Evolutionary conservation across 2,113 vertebrate species (phyloP).

Genomic region (Sorex fumeus): DNA sequence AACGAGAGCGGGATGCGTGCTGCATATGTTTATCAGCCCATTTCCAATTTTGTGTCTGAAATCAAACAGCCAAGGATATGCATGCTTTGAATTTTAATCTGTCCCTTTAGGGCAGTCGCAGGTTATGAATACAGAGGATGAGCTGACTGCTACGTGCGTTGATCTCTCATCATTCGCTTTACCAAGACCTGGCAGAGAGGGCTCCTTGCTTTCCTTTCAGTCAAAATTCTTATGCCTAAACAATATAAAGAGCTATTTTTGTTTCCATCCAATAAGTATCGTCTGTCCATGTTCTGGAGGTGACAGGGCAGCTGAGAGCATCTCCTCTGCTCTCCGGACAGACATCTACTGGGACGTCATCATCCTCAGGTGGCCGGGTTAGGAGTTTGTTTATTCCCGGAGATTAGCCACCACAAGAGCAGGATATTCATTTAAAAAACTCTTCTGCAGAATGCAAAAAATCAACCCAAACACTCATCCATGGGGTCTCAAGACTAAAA

Average conservation of each 20-base stretch:
- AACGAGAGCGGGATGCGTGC: slow-evolving; percentile 35
- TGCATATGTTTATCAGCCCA: slow-evolving; percentile 78
- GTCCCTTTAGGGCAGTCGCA: slow-evolving; percentile 81
- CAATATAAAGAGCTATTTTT: slow-evolving; percentile 42
- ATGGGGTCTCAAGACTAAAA: slow-evolving; percentile 36
- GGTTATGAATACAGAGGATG: slow-evolving; percentile 82
- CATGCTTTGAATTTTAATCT: slow-evolving; percentile 87
- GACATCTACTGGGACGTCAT: slow-evolving; percentile 61
- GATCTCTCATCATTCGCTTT: slow-evolving; percentile 63
- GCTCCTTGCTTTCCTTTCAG: slow-evolving; percentile 62
- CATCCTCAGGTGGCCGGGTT: slow-evolving; percentile 40
- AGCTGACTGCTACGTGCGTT: slow-evolving; percentile 56
- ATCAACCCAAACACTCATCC: slow-evolving; percentile 47
- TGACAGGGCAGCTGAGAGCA: slow-evolving; percentile 24
- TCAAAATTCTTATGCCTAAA: slow-evolving; percentile 69
- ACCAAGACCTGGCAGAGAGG: slow-evolving; percentile 11
- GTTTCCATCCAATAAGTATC: slow-evolving; percentile 39
- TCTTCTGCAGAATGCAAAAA: slow-evolving; percentile 21
- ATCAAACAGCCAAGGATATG: slow-evolving; percentile 83
- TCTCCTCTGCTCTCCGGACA: slow-evolving; percentile 38
- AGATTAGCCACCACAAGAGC: slow-evolving; percentile 25
- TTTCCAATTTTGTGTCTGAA: slow-evolving; percentile 84
- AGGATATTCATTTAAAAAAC: slow-evolving; percentile 55
- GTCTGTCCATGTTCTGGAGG: slow-evolving; percentile 53
- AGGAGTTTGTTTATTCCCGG: slow-evolving; percentile 48